A percentile compares a stretch with the other conserved stretches of the same genome.
These are phyloP conservation scores for Strigamia transsilvanica DNA, from an alignment of 2,888 invertebrate species.

Conservation along the genomic window DNA sequence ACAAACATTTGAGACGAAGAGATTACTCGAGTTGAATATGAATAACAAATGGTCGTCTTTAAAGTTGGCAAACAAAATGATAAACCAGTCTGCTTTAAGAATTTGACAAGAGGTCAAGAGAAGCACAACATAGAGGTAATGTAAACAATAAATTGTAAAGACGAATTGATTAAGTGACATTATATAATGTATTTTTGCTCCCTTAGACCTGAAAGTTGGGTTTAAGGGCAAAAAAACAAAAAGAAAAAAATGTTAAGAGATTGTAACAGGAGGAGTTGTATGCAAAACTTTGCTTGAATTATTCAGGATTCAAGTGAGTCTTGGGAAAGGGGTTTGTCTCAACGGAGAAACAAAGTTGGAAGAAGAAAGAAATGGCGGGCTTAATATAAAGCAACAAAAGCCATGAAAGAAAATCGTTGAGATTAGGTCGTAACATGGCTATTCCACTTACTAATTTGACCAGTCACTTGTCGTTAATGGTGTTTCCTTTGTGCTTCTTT, in stretches of 20 bases:
- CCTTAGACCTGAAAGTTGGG: not conserved
- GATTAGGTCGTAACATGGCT: conserved; percentile 23
- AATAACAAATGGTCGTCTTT: not conserved
- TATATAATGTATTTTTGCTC: not conserved
- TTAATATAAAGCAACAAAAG: conserved; percentile 24
- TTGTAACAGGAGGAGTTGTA: conserved; percentile 10
- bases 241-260: not conserved
- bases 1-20: too few species aligned
- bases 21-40: too few species aligned
- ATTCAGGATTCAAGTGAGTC: conserved; percentile 36
- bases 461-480: conserved; percentile 41
- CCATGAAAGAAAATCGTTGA: not conserved
- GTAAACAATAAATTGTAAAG: not conserved
- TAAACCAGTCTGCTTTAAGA: not conserved
- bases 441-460: conserved; percentile 31
- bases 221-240: not conserved
- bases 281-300: conserved; percentile 28
- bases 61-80: not conserved
- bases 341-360: not conserved
- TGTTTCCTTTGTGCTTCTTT: conserved; percentile 4
- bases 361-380: not conserved
- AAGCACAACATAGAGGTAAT: not conserved
- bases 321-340: conserved; percentile 24
- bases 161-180: not conserved
- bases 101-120: not conserved